Percentiles rank a stretch among this genome's conserved stretches.
These are phyloP conservation scores for Camelus dromedarius DNA, from an alignment of 2,113 vertebrate species.

Conservation along the genomic window DNA sequence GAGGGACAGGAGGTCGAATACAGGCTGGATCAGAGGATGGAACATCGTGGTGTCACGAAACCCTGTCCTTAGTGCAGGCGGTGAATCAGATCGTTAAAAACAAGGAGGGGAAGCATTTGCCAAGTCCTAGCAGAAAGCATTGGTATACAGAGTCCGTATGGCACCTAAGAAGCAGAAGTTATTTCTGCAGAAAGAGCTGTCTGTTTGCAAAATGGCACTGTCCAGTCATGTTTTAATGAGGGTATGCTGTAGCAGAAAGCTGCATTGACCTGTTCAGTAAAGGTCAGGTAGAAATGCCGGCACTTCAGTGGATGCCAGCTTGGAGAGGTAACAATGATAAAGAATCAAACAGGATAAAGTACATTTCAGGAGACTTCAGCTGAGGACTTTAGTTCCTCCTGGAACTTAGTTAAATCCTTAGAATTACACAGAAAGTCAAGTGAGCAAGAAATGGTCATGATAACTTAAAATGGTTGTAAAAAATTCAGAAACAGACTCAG, in stretches of 20 bases:
- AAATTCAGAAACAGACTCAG: neutral
- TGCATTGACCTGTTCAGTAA: neutral
- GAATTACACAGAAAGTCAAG: constrained; percentile 6
- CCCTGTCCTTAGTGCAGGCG: neutral
- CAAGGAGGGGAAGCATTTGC: neutral
- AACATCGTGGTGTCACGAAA: neutral
- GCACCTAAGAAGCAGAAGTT: neutral
- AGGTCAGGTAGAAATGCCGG: neutral
- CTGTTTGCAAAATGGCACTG: neutral
- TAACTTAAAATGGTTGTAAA: neutral
- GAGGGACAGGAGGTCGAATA: neutral
- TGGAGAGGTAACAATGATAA: neutral
- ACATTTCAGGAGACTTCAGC: neutral
- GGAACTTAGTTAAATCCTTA: constrained; percentile 33
- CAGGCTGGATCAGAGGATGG: neutral
- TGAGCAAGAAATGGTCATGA: neutral
- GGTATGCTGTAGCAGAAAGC: neutral
- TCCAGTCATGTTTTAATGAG: neutral
- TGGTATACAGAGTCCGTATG: neutral
- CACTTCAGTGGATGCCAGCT: neutral
- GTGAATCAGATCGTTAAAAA: neutral
- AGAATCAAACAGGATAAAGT: neutral
- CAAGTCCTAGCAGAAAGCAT: neutral
- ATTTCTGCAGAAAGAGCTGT: neutral
- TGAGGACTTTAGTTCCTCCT: neutral